Conservation (phyloP, 1,140 invertebrate genomes). For the Mactra quadrangularis region DNA sequence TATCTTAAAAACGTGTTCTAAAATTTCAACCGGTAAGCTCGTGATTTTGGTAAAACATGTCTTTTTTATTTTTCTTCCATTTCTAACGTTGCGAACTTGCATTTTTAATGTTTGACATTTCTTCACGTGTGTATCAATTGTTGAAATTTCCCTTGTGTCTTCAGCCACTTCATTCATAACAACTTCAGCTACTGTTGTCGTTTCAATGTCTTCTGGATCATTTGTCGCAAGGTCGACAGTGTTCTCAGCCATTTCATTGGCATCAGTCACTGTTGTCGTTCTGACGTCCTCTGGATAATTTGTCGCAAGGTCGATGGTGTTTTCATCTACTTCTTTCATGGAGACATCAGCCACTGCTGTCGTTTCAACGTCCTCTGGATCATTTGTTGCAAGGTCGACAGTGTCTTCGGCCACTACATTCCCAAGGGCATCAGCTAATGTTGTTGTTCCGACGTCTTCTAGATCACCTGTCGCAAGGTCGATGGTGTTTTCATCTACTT, state of each 20-base stretch:
- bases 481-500: too few relatives aligned
- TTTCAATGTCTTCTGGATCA: too few relatives aligned
- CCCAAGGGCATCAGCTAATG: background rate
- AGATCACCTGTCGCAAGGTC: too few relatives aligned
- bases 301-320: too few relatives aligned
- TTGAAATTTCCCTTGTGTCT: background rate
- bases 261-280: background rate
- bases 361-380: too few relatives aligned
- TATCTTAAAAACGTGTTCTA: slow-evolving; percentile 6
- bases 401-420: too few relatives aligned
- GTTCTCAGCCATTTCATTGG: too few relatives aligned
- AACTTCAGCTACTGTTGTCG: too few relatives aligned
- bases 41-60: background rate
- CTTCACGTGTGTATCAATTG: background rate
- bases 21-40: background rate
- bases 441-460: background rate
- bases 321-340: background rate
- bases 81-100: background rate
- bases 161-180: background rate
- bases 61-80: background rate
- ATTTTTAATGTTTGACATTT: background rate
- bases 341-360: too few relatives aligned
- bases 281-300: background rate
- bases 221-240: too few relatives aligned
- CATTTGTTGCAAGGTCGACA: too few relatives aligned